Base-by-base conservation (phyloP, 2,113 vertebrate genomes). In the Ictalurus punctatus region DNA sequence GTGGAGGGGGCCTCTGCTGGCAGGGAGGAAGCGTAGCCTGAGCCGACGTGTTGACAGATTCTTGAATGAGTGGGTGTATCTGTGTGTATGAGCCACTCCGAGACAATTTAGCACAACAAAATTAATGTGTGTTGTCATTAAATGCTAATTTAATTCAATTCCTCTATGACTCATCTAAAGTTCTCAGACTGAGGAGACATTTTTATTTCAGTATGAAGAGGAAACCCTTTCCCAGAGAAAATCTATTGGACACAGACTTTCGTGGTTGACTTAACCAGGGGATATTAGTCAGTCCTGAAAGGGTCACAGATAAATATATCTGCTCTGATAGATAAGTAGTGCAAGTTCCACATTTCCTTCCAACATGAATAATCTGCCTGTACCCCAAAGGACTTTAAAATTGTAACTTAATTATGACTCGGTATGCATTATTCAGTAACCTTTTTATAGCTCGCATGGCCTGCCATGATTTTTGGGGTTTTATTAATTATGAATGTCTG, bases 341-440 rank as follows among this genome's bases (percentile, higher is more conserved):
- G 76, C 63, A 85, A 30, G 69, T 89, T 89, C 76, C 65, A 87
- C 59, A 89, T 89, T 91, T 89, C 88, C 85, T 81, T 69, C 23
- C 37, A 69, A 59, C 76, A 73, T 83, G 65, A 90, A 23, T 52
- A 83, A 84, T 85, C 82, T 63, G 71, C 52, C 86, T 40, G 74
- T 63, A 71, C 88, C 69, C 90, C 73, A 25, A 79, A 81, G 85
- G 86, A 87, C 34, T 67, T 89, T 48, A 74, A 87, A 86, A 67
- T 86, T 86, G 56, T 61, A 80, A 67, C 74, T 91, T 91, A 91
- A 91, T 91, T 91, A 91, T 87, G 82, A 91, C 76, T 87, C 34
- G 6, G 58, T 83, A 59, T 88, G 86, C 56, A 91, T 91, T 89
- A 91, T 91, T 91, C 83, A 91, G 87, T 67, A 59, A 85, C 76